A percentile compares a stretch with the other conserved stretches of the same genome.
Evolutionary conservation across 2,888 invertebrate species (phyloP).

Genomic region (Tetanocera ferruginea): DNA sequence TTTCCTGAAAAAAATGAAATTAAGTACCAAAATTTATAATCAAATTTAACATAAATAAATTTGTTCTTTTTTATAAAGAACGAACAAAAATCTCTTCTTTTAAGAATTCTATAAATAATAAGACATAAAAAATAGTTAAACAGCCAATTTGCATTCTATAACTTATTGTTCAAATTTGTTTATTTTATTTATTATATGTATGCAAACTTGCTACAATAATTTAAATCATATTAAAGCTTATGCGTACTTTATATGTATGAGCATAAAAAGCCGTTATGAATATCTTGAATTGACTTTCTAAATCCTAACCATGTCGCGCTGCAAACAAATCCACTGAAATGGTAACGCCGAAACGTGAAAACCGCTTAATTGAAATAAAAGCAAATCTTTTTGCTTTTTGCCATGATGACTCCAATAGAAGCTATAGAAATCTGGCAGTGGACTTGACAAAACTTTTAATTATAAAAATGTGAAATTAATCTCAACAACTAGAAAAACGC

Average conservation of each 20-base stretch:
- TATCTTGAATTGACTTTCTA: constrained; percentile 25
- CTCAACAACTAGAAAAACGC: constrained; percentile 11
- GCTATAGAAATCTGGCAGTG: constrained; percentile 15
- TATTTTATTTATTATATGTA: background rate
- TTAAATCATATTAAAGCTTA: background rate
- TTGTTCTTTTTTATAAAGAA: too few relatives aligned
- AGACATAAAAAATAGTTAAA: too few relatives aligned
- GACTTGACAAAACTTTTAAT: constrained; percentile 41
- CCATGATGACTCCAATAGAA: background rate
- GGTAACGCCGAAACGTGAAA: constrained; percentile 9
- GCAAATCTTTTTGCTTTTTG: background rate
- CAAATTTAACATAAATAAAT: too few relatives aligned
- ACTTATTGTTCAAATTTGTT: background rate
- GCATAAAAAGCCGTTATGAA: background rate
- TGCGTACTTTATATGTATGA: background rate
- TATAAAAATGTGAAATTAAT: constrained; percentile 37
- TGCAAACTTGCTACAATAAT: background rate
- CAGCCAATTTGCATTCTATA: background rate
- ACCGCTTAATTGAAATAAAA: constrained; percentile 10
- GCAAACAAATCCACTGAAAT: background rate
- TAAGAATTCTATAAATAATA: too few relatives aligned
- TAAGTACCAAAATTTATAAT: too few relatives aligned
- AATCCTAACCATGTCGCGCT: background rate
- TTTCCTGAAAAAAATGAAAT: too few relatives aligned
- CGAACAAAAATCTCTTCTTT: too few relatives aligned